These are phyloP conservation scores for Nineta flava DNA, from an alignment of 2,888 invertebrate species.

Conservation along the genomic window DNA sequence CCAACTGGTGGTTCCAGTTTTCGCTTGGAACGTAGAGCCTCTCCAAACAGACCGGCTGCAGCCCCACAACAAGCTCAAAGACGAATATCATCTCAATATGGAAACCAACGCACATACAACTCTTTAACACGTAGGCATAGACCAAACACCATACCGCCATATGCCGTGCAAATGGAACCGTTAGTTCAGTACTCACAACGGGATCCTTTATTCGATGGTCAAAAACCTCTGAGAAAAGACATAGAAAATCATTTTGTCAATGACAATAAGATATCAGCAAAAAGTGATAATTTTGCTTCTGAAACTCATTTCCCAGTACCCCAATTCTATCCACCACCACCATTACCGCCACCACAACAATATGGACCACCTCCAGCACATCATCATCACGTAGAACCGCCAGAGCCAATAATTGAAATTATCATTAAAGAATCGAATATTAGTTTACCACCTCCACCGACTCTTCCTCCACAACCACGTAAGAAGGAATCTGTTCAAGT, in stretches of 20 bases:
- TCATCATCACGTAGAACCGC: slow-evolving; percentile 44
- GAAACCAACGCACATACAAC: too few relatives aligned
- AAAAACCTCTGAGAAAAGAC: slow-evolving; percentile 27
- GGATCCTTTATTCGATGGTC: slow-evolving; percentile 56
- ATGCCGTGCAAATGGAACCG: slow-evolving; percentile 69
- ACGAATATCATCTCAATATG: too few relatives aligned
- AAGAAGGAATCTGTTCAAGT: slow-evolving; percentile 78
- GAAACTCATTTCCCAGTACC: slow-evolving; percentile 30
- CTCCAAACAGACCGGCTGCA: slow-evolving; percentile 25
- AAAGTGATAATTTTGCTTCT: slow-evolving; percentile 24
- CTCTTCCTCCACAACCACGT: slow-evolving; percentile 35
- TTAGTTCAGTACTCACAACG: slow-evolving; percentile 64
- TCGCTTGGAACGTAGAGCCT: slow-evolving; percentile 36
- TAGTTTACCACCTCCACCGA: slow-evolving; percentile 39
- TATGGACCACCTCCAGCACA: slow-evolving; percentile 14
- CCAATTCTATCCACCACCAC: slow-evolving; percentile 33
- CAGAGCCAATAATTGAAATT: slow-evolving; percentile 82
- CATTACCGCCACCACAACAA: slow-evolving; percentile 25
- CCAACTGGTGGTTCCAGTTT: slow-evolving; percentile 37
- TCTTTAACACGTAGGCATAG: neutral
- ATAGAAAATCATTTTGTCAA: slow-evolving; percentile 24
- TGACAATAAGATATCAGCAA: slow-evolving; percentile 27
- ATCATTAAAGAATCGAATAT: slow-evolving; percentile 84
- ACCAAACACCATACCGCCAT: slow-evolving; percentile 33
- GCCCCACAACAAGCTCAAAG: neutral